Base-by-base conservation (phyloP, 2,113 vertebrate species). In the Actenoides lindsayi region DNA sequence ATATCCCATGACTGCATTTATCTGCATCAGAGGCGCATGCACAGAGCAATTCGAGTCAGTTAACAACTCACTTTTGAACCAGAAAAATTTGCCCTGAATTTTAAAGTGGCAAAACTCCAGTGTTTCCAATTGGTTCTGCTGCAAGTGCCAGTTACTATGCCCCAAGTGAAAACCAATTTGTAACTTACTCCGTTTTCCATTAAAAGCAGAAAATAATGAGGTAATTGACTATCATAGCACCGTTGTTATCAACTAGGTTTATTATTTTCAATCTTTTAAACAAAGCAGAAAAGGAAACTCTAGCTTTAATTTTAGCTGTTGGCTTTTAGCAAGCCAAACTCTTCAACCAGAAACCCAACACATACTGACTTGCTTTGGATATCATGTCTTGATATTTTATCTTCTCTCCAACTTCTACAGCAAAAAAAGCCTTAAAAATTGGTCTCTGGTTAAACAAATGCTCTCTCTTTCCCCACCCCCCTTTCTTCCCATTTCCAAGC, bases 301-400 rank as follows among this genome's bases (percentile, higher is more conserved):
- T 27, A 27, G 62, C 27, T 89, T 95, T 79, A 51, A 87, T 91
- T 92, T 93, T 70, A 90, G 77, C 20, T 54, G 24, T 60, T 86
- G 35, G 30, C 57, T 79, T 93, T 63, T 5, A 69, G 23, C 5
- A 1, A 86, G 56, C 30, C 75, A 81, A 93, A 53, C 20, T 39
- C 64, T 83, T 71, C 33, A 76, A 68, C 35, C 67, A 96, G 44
- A 62, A 90, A 93, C 20, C 35, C 21, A 50, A 74, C 25, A 73
- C 11, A 79, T 31, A 56, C 14, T 67, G 56, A 88, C 15, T 50
- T 65, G 41, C 57, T 85, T 79, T 50, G 14, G 42, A 7, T 51
- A 44, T 56, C 37, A 44, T 11, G 20, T 14, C 69, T 75, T 41
- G 33, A 41, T 54, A 89, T 67, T 84, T 91, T 59, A 85, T 31